Conservation (phyloP, 2,797 vertebrate genomes). For the Danio kyathit region DNA sequence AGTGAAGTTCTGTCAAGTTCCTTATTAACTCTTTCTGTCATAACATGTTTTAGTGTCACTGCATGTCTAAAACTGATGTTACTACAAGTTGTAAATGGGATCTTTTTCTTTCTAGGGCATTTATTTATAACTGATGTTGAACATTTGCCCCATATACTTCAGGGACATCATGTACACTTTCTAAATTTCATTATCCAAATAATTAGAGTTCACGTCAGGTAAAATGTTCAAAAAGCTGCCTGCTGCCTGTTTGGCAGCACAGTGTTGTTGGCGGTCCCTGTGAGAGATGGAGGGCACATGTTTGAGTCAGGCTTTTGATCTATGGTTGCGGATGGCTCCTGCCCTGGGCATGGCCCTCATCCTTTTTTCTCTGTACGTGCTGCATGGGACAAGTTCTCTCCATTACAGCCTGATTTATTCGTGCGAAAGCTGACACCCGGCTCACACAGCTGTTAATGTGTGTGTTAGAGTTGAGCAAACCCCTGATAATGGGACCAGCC, state of each 20-base stretch:
- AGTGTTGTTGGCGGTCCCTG: slow-evolving; percentile 30
- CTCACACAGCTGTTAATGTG: slow-evolving; percentile 40
- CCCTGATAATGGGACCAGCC: slow-evolving; percentile 26
- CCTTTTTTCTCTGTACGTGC: slow-evolving; percentile 27
- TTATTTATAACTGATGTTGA: background rate
- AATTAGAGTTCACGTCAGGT: slow-evolving; percentile 28
- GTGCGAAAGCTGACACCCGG: slow-evolving; percentile 46
- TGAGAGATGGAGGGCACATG: slow-evolving; percentile 30
- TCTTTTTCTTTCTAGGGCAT: background rate
- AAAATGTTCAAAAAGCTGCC: slow-evolving; percentile 36
- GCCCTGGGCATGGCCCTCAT: slow-evolving; percentile 29
- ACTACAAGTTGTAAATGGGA: too few species aligned
- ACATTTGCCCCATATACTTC: slow-evolving; percentile 3
- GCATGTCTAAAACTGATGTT: too few species aligned
- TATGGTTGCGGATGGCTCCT: slow-evolving; percentile 27
- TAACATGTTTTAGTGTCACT: too few species aligned
- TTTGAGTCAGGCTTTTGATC: slow-evolving; percentile 37
- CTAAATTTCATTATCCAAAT: slow-evolving; percentile 21
- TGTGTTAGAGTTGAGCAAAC: slow-evolving; percentile 41
- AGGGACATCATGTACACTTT: slow-evolving; percentile 16
- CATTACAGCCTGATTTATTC: slow-evolving; percentile 42
- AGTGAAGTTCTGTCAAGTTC: too few species aligned
- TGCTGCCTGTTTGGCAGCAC: slow-evolving; percentile 30
- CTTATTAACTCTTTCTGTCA: too few species aligned
- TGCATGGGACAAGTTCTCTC: slow-evolving; percentile 34